A percentile compares a stretch with the other conserved stretches of the same genome.
These are phyloP conservation scores for Sclerodermus sp. DNA, from an alignment of 2,888 invertebrate species.

Conservation along the genomic window DNA sequence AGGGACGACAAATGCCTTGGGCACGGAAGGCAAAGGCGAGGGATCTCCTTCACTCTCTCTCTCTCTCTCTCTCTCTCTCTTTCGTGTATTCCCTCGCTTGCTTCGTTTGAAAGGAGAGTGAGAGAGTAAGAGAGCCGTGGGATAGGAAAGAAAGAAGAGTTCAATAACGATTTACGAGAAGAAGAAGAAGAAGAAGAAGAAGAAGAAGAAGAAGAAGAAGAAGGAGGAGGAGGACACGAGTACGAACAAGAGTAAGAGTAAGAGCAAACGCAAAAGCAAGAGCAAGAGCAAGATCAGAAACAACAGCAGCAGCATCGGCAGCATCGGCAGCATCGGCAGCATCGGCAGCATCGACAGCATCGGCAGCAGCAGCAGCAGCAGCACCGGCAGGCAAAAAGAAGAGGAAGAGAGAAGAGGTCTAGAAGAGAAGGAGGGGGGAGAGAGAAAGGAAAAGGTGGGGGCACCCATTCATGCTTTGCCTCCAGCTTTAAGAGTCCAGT, in stretches of 20 bases:
- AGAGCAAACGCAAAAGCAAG: too few species aligned
- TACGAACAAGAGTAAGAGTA: too few species aligned
- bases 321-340: slow-evolving; percentile 5
- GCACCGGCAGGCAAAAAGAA: slow-evolving; percentile 4
- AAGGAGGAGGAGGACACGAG: slow-evolving; percentile 13
- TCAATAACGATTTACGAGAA: neutral
- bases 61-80: neutral
- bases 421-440: slow-evolving; percentile 19
- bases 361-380: slow-evolving; percentile 4
- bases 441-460: slow-evolving; percentile 37
- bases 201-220: slow-evolving; percentile 12
- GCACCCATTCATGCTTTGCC: slow-evolving; percentile 56
- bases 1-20: too few species aligned
- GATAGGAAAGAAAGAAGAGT: neutral
- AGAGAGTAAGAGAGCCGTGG: too few species aligned
- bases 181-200: neutral
- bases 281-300: too few species aligned
- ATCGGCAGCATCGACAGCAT: slow-evolving; percentile 6
- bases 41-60: slow-evolving; percentile 12
- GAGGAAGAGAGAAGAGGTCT: slow-evolving; percentile 11
- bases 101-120: too few species aligned
- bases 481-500: slow-evolving; percentile 52
- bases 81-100: neutral
- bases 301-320: slow-evolving; percentile 6
- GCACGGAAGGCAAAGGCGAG: slow-evolving; percentile 2